phyloP scores from a whole-genome alignment of 2,797 vertebrate genomes.

The Serranus cabrilla region DNA sequence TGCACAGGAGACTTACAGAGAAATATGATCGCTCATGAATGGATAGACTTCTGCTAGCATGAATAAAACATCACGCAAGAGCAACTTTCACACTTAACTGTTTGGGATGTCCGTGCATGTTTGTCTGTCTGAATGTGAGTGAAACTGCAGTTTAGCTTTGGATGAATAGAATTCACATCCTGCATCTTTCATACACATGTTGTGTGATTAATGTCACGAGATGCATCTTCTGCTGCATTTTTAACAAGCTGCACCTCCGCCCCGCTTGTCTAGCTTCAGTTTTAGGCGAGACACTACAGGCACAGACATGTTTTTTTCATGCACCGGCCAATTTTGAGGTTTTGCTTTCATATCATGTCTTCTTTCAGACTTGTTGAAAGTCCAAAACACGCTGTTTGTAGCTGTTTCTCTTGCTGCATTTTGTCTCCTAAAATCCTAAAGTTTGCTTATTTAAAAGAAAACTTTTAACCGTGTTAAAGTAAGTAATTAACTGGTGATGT shows the following conservation, averaged over 20 bases:
- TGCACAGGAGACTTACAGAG: constrained; percentile 72
- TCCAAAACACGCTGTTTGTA: too few relatives aligned
- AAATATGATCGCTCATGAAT: constrained; percentile 80
- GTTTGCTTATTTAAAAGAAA: too few relatives aligned
- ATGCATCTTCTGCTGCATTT: not conserved
- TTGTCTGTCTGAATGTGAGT: constrained; percentile 15
- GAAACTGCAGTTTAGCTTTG: constrained; percentile 12
- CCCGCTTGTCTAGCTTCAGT: too few relatives aligned
- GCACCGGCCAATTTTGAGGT: too few relatives aligned
- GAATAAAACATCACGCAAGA: constrained; percentile 85
- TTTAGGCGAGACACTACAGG: too few relatives aligned
- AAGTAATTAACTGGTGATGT: too few relatives aligned
- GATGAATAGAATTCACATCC: constrained; percentile 15
- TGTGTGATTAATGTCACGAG: not conserved
- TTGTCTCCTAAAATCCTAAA: too few relatives aligned
- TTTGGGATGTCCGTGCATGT: not conserved
- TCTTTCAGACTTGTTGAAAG: too few relatives aligned
- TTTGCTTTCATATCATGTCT: too few relatives aligned
- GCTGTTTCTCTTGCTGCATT: too few relatives aligned
- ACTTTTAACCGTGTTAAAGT: too few relatives aligned
- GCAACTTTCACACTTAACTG: constrained; percentile 63
- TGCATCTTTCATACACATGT: not conserved
- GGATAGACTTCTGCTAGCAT: constrained; percentile 70
- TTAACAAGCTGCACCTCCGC: not conserved
- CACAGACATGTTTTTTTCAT: too few relatives aligned